Percentiles rank a stretch among this genome's conserved stretches.
Evolutionary conservation across 2,113 vertebrate species (phyloP).

Genomic region (Callithrix jacchus): DNA sequence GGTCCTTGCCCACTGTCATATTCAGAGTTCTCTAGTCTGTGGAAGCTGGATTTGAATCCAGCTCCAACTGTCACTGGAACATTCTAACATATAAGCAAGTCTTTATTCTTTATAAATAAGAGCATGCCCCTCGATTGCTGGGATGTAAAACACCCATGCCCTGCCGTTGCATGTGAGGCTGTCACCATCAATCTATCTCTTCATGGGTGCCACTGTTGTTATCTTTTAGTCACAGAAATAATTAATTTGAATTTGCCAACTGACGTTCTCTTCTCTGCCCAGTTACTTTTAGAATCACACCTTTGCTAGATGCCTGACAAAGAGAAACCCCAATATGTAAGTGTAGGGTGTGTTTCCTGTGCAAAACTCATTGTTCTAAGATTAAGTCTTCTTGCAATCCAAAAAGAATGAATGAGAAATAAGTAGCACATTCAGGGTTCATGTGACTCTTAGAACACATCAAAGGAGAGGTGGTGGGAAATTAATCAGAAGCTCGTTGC

Average conservation of each 20-base stretch:
- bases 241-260: background rate
- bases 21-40: background rate
- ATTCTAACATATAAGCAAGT: background rate
- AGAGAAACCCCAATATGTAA: background rate
- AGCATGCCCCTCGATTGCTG: background rate
- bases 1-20: background rate
- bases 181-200: too few species aligned
- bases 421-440: background rate
- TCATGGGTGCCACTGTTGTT: background rate
- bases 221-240: background rate
- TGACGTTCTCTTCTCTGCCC: background rate
- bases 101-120: background rate
- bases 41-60: background rate
- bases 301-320: background rate
- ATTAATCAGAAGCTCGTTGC: background rate
- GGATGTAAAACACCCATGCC: background rate
- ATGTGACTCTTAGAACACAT: background rate
- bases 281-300: background rate
- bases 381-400: background rate
- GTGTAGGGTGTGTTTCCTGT: background rate
- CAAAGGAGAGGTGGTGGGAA: background rate
- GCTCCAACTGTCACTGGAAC: background rate
- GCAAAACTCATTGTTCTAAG: background rate
- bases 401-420: background rate
- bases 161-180: rapidly evolving